Evolutionary conservation across 64 coral and sea anemone genomes (phyloP), one percentile per base, ranked within the genome.

Genomic region (Anthopleura sola): DNA sequence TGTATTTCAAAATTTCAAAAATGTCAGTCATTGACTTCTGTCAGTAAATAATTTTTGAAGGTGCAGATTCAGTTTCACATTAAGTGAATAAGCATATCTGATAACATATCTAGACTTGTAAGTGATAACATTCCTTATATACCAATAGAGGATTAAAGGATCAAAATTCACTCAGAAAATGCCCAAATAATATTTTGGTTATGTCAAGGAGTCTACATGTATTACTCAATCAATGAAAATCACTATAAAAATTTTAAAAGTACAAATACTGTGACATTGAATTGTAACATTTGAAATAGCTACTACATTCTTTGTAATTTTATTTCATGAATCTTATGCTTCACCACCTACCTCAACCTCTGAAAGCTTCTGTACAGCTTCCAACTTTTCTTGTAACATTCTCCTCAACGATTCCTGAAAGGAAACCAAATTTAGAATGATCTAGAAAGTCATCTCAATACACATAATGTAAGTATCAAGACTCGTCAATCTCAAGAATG

Each of bases 341-440:
- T 14, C 11, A 71, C 18, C 2, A 34, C 66, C 86, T 82, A 97
- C 95, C 85, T 97, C 91, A 7, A 83, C 81, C 75, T 97, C 95
- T 26, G 95, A 62, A 50, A 97, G 81, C 75, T 93, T 97, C 85
- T 97, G 87, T 66, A 97, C 85, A 21, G 95, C 91, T 85, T 91
- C 91, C 37, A 97, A 40, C 36, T 97, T 97, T 93, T 97, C 95
- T 79, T 97, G 91, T 57, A 93, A 49, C 21, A 97, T 86, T 38
- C 91, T 93, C 75, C 82, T 93, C 20, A 97, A 78, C 24, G 95
- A 97, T 56, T 97, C 92, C 95, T 93, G 49, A 0, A 71, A 14
- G 34, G 28, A 71, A 71, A 17, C 23, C 29, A 31, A 71, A 71
- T 71, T 31, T 28, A 32, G 31, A 34, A 36, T 16, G 3, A 32